Conservation (phyloP, 2,888 invertebrate genomes). For the Agonopterix heracliana region DNA sequence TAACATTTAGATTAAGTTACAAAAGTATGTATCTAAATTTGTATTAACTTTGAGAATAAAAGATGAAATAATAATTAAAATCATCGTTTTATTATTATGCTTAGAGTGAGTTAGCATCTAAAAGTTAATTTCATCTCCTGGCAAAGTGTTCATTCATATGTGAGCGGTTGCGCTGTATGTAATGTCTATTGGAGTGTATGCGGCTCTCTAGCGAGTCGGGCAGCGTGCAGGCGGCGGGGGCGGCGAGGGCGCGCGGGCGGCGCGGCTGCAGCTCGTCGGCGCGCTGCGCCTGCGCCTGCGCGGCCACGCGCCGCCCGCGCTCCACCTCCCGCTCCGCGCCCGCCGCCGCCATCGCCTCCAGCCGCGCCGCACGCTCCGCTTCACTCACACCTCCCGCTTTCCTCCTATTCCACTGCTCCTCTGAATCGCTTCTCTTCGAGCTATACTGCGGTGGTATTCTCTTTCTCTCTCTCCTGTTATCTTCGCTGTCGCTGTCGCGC, state of each 20-base stretch:
- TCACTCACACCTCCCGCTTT: conserved; percentile 32
- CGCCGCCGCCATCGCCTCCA: conserved; percentile 88
- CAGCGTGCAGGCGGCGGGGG: conserved; percentile 70
- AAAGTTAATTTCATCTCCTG: conserved; percentile 58
- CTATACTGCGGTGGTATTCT: conserved; percentile 1
- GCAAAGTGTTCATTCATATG: conserved; percentile 93
- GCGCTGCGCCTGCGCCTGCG: conserved; percentile 77
- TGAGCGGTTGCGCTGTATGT: conserved; percentile 87
- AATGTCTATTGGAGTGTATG: conserved; percentile 91
- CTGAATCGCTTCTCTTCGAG: conserved; percentile 12
- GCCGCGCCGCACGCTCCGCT: conserved; percentile 76
- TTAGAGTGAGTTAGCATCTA: no score
- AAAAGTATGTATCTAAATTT: conserved; percentile 14
- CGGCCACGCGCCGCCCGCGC: conserved; percentile 78
- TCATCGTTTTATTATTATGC: no score
- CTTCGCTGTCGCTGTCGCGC: background rate
- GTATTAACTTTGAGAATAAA: conserved; percentile 9
- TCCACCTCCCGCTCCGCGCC: conserved; percentile 82
- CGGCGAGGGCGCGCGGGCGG: conserved; percentile 78
- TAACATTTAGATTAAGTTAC: conserved; percentile 4
- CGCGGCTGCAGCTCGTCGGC: conserved; percentile 68
- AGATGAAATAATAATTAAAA: no score
- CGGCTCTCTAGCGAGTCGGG: conserved; percentile 86
- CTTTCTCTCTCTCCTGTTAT: background rate
- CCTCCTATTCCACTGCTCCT: conserved; percentile 21